phyloP scores from a whole-genome alignment of 2,113 vertebrate genomes.

The Equus quagga region DNA sequence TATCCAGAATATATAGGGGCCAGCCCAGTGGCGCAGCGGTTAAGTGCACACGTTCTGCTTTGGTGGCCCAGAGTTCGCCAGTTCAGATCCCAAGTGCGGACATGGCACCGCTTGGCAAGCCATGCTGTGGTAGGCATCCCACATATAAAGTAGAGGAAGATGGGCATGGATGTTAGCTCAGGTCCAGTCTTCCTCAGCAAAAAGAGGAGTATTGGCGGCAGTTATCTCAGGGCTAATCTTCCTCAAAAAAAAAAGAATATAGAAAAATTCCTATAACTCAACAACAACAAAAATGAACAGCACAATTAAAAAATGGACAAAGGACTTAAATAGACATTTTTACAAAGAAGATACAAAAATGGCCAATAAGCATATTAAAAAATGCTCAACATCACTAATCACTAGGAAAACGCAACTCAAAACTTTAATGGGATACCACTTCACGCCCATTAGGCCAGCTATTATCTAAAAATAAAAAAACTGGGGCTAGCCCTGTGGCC shows the following conservation, averaged over 20 bases:
- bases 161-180: too few species aligned
- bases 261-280: neutral
- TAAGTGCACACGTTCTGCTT: too few species aligned
- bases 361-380: neutral
- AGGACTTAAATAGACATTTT: neutral
- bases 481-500: too few species aligned
- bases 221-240: too few species aligned
- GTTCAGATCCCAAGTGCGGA: too few species aligned
- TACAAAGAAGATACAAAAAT: neutral
- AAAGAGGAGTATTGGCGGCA: too few species aligned
- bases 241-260: neutral
- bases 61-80: too few species aligned
- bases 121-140: too few species aligned
- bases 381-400: neutral
- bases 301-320: neutral
- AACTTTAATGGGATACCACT: neutral
- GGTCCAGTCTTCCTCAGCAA: too few species aligned
- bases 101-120: too few species aligned
- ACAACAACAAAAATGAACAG: neutral
- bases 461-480: neutral
- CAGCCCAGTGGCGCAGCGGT: too few species aligned
- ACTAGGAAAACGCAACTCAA: conserved; percentile 32
- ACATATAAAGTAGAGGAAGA: too few species aligned
- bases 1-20: neutral
- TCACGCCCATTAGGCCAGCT: neutral